A percentile compares a stretch with the other conserved stretches of the same genome.
Evolutionary conservation across 2,888 invertebrate genomes (phyloP).

Genomic region (Acrobasis repandana): DNA sequence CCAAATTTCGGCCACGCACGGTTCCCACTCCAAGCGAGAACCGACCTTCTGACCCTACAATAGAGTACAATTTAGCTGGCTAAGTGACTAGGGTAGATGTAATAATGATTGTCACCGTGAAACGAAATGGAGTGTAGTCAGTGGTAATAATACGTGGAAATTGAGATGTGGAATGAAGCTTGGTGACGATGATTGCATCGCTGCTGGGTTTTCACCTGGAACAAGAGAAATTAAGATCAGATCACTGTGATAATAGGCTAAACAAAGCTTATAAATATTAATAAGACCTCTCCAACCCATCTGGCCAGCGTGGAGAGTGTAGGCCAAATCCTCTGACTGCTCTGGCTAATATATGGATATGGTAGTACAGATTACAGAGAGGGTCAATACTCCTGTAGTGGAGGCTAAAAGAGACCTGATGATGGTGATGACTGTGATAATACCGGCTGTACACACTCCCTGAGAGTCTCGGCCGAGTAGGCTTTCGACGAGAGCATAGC

Average conservation of each 20-base stretch:
- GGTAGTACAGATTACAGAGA: too few relatives aligned
- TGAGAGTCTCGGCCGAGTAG: too few relatives aligned
- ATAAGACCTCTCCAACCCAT: too few relatives aligned
- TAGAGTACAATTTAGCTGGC: constrained; percentile 40
- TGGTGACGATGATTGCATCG: constrained; percentile 87
- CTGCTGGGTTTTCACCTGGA: constrained; percentile 91
- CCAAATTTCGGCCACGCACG: constrained; percentile 4
- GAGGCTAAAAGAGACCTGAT: too few relatives aligned
- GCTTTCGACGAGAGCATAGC: too few relatives aligned
- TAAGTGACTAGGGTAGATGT: constrained; percentile 31
- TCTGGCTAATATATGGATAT: too few relatives aligned
- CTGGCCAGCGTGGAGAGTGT: too few relatives aligned
- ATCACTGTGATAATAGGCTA: background rate
- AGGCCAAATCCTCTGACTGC: too few relatives aligned
- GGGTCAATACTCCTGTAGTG: too few relatives aligned
- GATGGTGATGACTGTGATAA: too few relatives aligned
- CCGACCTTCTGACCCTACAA: constrained; percentile 34
- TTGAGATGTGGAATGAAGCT: constrained; percentile 55
- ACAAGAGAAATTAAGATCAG: constrained; percentile 41
- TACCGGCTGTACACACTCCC: too few relatives aligned
- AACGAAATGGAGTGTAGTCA: constrained; percentile 50
- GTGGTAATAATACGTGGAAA: constrained; percentile 51
- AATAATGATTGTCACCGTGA: constrained; percentile 68
- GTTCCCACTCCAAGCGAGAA: constrained; percentile 44
- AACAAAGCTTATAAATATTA: too few relatives aligned